Percentiles rank a stretch among this genome's conserved stretches.
Conservation (phyloP, 1,140 invertebrate genomes). For the Coboldia fuscipes region DNA sequence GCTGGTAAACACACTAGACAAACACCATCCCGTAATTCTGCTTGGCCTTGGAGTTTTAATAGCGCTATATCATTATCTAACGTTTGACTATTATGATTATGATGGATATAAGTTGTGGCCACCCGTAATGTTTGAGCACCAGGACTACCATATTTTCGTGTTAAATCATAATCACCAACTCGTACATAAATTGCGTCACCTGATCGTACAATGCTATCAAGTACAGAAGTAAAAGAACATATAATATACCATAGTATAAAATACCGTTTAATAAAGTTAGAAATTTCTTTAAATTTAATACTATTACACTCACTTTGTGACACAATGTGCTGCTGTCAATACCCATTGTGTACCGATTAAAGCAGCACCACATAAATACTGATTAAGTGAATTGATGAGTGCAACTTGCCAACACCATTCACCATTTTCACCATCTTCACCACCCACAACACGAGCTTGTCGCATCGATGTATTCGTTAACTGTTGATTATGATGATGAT, state of each 20-base stretch:
- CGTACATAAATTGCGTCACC: slow-evolving; percentile 80
- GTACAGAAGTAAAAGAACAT: slow-evolving; percentile 4
- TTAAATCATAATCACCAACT: slow-evolving; percentile 82
- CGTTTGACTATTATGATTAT: slow-evolving; percentile 90
- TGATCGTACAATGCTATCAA: slow-evolving; percentile 62
- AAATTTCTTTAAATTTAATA: neutral
- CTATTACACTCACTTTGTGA: slow-evolving; percentile 56
- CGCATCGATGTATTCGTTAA: slow-evolving; percentile 14
- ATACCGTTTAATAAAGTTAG: neutral
- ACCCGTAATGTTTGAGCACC: slow-evolving; percentile 74
- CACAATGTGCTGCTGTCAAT: slow-evolving; percentile 86
- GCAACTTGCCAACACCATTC: slow-evolving; percentile 95
- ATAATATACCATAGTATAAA: neutral
- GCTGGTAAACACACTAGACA: slow-evolving; percentile 61
- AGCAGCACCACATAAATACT: slow-evolving; percentile 89
- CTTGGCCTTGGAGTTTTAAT: slow-evolving; percentile 75
- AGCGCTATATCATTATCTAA: slow-evolving; percentile 90
- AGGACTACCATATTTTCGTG: slow-evolving; percentile 63
- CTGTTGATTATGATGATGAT: slow-evolving; percentile 11
- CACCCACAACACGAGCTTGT: slow-evolving; percentile 61
- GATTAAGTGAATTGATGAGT: slow-evolving; percentile 78
- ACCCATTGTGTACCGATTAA: slow-evolving; percentile 89
- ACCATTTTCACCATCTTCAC: slow-evolving; percentile 67
- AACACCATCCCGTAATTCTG: slow-evolving; percentile 65
- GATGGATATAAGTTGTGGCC: slow-evolving; percentile 85